A percentile compares a stretch with the other conserved stretches of the same genome.
These are phyloP conservation scores for Uropsilus gracilis DNA, from an alignment of 2,113 vertebrate species.

Conservation along the genomic window DNA sequence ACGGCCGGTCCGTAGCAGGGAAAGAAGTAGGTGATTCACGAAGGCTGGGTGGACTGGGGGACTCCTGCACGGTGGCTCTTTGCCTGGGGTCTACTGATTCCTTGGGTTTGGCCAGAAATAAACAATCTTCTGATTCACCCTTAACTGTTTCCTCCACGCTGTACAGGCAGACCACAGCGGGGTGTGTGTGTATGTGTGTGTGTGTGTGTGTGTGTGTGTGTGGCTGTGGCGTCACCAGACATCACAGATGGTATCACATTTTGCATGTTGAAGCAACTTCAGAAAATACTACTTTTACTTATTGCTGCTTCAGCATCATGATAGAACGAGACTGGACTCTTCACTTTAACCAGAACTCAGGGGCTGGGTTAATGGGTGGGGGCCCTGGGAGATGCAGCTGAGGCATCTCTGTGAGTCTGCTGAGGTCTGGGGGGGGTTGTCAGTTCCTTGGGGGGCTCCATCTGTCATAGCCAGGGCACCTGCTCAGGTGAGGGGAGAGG, in stretches of 20 bases:
- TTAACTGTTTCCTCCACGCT: neutral
- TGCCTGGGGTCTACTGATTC: neutral
- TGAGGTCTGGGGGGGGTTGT: neutral
- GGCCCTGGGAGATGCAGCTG: no score
- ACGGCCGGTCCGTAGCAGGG: no score
- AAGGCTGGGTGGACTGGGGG: neutral
- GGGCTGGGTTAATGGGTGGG: accelerated
- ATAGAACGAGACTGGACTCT: neutral
- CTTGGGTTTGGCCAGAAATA: neutral
- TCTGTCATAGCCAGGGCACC: no score
- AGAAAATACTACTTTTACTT: neutral
- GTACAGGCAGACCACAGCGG: neutral
- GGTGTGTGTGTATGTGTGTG: neutral
- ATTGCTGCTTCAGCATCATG: neutral
- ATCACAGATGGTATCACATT: accelerated
- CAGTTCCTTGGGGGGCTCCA: no score
- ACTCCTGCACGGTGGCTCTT: neutral
- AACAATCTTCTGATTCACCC: neutral
- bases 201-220: neutral
- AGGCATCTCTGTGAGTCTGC: neutral
- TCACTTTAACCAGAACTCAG: no score
- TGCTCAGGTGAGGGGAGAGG: no score
- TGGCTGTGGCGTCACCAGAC: accelerated
- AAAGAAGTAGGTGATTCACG: neutral
- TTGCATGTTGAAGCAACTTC: neutral